Evolutionary conservation across 2,797 vertebrate species (phyloP).

Genomic region (Hypotaenidia okinawae): DNA sequence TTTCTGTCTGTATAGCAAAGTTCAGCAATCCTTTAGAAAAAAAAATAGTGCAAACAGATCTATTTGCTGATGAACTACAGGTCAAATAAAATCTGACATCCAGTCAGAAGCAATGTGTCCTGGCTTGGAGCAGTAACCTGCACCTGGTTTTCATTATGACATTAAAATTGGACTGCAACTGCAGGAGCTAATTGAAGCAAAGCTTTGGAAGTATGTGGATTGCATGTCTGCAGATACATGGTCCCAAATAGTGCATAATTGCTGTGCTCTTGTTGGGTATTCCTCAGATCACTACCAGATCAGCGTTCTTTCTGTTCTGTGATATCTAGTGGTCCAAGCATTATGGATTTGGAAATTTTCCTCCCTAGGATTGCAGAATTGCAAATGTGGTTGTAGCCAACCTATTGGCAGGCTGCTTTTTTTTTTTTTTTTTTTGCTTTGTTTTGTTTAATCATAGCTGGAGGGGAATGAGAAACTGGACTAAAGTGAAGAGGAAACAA

Average conservation of each 20-base stretch:
- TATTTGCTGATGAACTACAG: not conserved
- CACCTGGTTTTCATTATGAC: not conserved
- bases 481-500: slow-evolving; percentile 56
- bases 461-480: not conserved
- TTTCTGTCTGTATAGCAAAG: not conserved
- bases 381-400: not conserved
- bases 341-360: not conserved
- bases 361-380: not conserved
- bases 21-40: not conserved
- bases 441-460: not conserved
- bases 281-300: not conserved
- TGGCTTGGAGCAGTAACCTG: slow-evolving; percentile 3
- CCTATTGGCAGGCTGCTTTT: not conserved
- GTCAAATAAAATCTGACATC: not conserved
- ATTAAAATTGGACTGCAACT: not conserved
- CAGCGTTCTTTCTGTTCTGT: not conserved
- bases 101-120: not conserved
- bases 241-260: not conserved
- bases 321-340: not conserved
- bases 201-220: not conserved
- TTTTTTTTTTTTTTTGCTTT: not conserved
- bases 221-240: not conserved
- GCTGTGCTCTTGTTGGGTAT: not conserved
- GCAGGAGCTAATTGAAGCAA: not conserved
- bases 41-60: not conserved